A percentile compares a stretch with the other conserved stretches of the same genome.
Conservation (phyloP, 1,140 invertebrate genomes). For the Hylaeus anthracinus region DNA sequence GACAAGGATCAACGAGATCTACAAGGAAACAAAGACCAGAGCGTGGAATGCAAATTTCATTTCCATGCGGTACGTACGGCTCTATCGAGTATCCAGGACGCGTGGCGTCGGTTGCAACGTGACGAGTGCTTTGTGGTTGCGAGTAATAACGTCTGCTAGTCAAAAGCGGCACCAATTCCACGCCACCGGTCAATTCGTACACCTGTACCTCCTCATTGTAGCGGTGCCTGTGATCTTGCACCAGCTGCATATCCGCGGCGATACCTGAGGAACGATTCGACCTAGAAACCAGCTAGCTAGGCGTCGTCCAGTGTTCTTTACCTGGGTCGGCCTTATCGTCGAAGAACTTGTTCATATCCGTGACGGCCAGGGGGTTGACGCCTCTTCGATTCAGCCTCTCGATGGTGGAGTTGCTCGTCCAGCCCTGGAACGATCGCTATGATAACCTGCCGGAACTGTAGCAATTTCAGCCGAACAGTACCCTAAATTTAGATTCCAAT, state of each 20-base stretch:
- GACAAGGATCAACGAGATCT: not conserved
- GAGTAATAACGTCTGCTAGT: conserved; percentile 79
- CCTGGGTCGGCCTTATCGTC: conserved; percentile 60
- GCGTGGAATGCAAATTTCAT: not conserved
- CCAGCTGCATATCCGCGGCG: conserved; percentile 23
- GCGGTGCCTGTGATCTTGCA: conserved; percentile 43
- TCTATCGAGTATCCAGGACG: conserved; percentile 73
- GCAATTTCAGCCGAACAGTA: not conserved
- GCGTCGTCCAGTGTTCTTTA: conserved; percentile 46
- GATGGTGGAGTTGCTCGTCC: conserved; percentile 68
- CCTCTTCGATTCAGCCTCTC: conserved; percentile 53
- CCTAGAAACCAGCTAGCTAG: not conserved
- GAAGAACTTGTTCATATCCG: conserved; percentile 66
- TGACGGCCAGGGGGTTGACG: conserved; percentile 53
- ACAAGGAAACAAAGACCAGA: not conserved
- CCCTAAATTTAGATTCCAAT: not conserved
- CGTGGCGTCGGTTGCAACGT: conserved; percentile 83
- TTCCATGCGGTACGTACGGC: conserved; percentile 65
- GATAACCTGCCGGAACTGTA: not conserved
- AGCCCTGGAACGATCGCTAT: conserved; percentile 64
- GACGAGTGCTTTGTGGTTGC: conserved; percentile 63
- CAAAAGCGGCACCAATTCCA: conserved; percentile 86
- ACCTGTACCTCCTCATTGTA: conserved; percentile 70
- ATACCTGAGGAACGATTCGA: conserved; percentile 46
- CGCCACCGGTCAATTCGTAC: conserved; percentile 82